Conservation (phyloP, 2,888 invertebrate genomes). For the Byasa hedistus region DNA sequence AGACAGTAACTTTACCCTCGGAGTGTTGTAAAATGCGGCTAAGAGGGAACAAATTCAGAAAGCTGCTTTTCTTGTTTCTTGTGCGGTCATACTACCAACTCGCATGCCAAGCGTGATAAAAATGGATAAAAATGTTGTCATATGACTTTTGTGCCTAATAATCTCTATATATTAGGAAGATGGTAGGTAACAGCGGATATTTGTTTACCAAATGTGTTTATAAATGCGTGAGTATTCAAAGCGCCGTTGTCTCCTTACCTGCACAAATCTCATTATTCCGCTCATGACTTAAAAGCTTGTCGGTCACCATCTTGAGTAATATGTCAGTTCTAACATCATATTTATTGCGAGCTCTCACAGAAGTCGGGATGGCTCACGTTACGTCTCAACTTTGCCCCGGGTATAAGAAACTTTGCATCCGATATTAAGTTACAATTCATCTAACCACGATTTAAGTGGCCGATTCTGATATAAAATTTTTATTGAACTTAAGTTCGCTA, state of each 20-base stretch:
- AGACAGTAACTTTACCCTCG: too few relatives aligned
- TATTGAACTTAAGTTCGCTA: too few relatives aligned
- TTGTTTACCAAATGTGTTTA: too few relatives aligned
- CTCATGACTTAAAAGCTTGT: constrained; percentile 22
- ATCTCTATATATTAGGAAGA: background rate
- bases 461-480: too few relatives aligned
- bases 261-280: constrained; percentile 16
- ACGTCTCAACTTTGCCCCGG: constrained; percentile 26
- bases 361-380: constrained; percentile 27
- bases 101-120: too few relatives aligned
- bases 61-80: too few relatives aligned
- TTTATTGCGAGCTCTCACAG: constrained; percentile 24
- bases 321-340: constrained; percentile 24
- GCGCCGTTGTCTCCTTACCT: constrained; percentile 8
- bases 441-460: background rate
- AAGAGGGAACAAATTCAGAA: too few relatives aligned
- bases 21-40: too few relatives aligned
- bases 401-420: background rate
- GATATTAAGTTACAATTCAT: background rate
- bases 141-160: background rate
- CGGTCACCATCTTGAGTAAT: constrained; percentile 22
- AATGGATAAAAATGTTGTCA: too few relatives aligned
- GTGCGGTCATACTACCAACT: too few relatives aligned
- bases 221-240: background rate
- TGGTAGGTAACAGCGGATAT: background rate